Evolutionary conservation across 2,888 invertebrate genomes (phyloP).

Genomic region (Hypolimnas misippus): DNA sequence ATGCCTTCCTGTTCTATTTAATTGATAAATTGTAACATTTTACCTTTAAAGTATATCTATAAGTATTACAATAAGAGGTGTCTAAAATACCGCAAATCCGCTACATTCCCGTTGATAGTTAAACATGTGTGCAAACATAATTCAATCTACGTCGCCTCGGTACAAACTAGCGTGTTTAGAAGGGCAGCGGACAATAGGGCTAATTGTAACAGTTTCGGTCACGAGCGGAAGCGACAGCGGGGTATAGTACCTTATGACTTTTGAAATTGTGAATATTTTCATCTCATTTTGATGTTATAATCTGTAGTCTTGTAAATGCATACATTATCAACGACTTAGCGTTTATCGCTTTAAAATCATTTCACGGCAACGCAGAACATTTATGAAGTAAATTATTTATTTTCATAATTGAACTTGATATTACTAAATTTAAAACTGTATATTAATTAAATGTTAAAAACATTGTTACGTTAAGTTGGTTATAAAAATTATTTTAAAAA

Average conservation of each 20-base stretch:
- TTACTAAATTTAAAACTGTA: too few species aligned
- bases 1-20: too few species aligned
- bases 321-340: too few species aligned
- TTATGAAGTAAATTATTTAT: too few species aligned
- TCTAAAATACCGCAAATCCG: conserved; percentile 32
- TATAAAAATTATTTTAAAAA: too few species aligned
- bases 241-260: neutral
- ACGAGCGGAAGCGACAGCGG: conserved; percentile 44
- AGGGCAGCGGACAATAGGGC: conserved; percentile 63
- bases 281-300: neutral
- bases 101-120: conserved; percentile 27
- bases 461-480: too few species aligned
- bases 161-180: conserved; percentile 40
- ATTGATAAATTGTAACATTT: neutral
- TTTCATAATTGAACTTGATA: too few species aligned
- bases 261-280: neutral
- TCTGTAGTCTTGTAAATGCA: too few species aligned
- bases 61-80: conserved; percentile 11
- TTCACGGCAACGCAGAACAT: too few species aligned
- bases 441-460: too few species aligned
- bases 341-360: too few species aligned
- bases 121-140: conserved; percentile 73
- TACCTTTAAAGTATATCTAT: neutral
- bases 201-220: conserved; percentile 51
- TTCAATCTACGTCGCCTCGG: conserved; percentile 66